phyloP scores from a whole-genome alignment of 92 coral and sea anemone genomes.

The Porites lobata region DNA sequence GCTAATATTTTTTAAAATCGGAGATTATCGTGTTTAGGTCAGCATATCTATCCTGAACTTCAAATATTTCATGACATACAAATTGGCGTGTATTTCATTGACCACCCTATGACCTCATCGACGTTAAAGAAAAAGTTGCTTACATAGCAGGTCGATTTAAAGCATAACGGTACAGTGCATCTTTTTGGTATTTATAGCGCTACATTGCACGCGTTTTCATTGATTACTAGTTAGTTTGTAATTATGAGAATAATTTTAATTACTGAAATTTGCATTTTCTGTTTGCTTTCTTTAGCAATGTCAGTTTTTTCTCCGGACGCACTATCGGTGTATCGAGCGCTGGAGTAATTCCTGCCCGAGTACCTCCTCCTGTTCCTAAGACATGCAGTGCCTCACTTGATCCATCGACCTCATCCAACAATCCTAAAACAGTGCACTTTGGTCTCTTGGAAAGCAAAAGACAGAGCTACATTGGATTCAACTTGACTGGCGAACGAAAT shows the following conservation, averaged over 20 bases:
- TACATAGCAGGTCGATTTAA: no score
- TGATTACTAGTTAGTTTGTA: not conserved
- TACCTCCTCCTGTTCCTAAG: conserved; percentile 74
- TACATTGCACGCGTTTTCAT: no score
- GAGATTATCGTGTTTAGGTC: no score
- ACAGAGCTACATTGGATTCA: conserved; percentile 36
- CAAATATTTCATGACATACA: no score
- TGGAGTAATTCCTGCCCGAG: conserved; percentile 72
- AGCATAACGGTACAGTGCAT: no score
- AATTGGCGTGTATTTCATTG: no score
- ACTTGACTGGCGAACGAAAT: conserved; percentile 33
- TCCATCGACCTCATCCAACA: conserved; percentile 51
- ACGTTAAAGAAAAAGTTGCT: no score
- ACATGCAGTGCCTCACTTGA: conserved; percentile 53
- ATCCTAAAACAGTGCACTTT: conserved; percentile 17
- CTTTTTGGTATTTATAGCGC: no score
- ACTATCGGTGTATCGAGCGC: conserved; percentile 81
- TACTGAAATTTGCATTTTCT: not conserved
- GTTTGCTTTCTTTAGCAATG: conserved; percentile 33
- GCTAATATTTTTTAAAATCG: no score
- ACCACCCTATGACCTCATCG: no score
- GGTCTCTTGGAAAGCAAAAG: conserved; percentile 13
- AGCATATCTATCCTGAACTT: no score
- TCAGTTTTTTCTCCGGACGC: conserved; percentile 67
- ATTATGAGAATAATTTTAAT: not conserved